Conservation (phyloP, 2,888 invertebrate species). For the Dyspetes luteomarginatus region DNA sequence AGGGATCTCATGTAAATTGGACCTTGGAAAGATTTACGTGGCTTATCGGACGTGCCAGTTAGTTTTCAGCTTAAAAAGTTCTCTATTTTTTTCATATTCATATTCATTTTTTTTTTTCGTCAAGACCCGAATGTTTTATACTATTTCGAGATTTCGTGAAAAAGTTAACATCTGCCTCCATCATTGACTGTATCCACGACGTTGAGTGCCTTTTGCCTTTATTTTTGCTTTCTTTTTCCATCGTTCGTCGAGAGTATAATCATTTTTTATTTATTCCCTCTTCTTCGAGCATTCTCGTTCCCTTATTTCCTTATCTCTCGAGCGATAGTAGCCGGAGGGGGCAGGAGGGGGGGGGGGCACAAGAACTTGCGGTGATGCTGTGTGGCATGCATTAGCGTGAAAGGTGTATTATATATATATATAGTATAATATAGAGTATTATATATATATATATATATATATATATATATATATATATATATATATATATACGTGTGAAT, state of each 20-base stretch:
- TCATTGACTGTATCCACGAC: not conserved
- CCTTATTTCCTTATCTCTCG: constrained; percentile 61
- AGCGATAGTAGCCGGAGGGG: constrained; percentile 38
- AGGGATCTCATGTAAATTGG: not conserved
- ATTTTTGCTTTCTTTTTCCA: constrained; percentile 17
- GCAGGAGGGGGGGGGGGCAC: constrained; percentile 39
- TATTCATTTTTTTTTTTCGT: not conserved
- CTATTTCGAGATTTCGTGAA: not conserved
- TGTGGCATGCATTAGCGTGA: constrained; percentile 62
- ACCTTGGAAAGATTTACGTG: not conserved
- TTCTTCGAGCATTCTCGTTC: constrained; percentile 18
- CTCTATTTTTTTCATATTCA: not conserved
- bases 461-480: too few relatives aligned
- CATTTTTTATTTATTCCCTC: constrained; percentile 62
- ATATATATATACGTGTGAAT: too few relatives aligned
- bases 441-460: too few relatives aligned
- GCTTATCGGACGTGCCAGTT: not conserved
- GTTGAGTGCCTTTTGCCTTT: not conserved
- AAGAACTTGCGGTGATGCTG: constrained; percentile 47
- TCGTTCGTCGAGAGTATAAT: constrained; percentile 43
- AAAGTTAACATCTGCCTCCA: not conserved
- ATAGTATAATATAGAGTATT: constrained; percentile 3
- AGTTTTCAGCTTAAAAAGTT: not conserved
- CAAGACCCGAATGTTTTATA: not conserved
- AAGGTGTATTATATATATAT: constrained; percentile 43